Evolutionary conservation across 2,113 vertebrate genomes (phyloP), one percentile per base, ranked within the genome.

Genomic region (Tinamus guttatus): DNA sequence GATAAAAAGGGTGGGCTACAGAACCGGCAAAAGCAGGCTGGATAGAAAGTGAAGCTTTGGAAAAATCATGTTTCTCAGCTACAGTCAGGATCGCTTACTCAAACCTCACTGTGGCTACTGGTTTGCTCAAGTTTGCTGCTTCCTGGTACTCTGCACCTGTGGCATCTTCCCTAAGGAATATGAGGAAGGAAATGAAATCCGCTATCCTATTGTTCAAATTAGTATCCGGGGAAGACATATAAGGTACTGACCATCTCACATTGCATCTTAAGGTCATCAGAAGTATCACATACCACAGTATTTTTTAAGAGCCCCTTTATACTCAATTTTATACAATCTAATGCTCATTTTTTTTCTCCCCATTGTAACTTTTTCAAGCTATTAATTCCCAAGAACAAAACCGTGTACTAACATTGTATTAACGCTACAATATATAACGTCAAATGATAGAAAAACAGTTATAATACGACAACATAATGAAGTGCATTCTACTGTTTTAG

Each of bases 111-210:
- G 63, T 7, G 67, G 36, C 30, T 88, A 63, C 16, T 22, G 24
- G 7, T 62, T 67, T 83, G 52, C 71, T 60, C 51, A 70, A 84
- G 38, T 76, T 5, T 4, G 4, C 32, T 43, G 41, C 15, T 38
- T 86, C 83, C 58, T 51, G 71, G 38, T 40, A 86, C 88, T 69
- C 24, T 32, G 21, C 43, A 63, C 41, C 60, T 75, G 64, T 0
- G 0, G 7, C 60, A 86, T 64, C 14, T 86, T 21, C 43, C 28
- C 47, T 40, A 30, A 16, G 51, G 11, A 75, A 81, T 45, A 87
- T 75, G 84, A 78, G 62, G 58, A 95, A 90, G 62, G 58, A 95
- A 90, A 68, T 32, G 2, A 77, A 93, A 93, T 36, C 60, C 6
- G 43, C 58, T 51, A 34, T 36, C 69, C 27, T 38, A 24, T 70